These are phyloP conservation scores for Atta cephalotes DNA, from an alignment of 1,140 invertebrate genomes.

Conservation along the genomic window DNA sequence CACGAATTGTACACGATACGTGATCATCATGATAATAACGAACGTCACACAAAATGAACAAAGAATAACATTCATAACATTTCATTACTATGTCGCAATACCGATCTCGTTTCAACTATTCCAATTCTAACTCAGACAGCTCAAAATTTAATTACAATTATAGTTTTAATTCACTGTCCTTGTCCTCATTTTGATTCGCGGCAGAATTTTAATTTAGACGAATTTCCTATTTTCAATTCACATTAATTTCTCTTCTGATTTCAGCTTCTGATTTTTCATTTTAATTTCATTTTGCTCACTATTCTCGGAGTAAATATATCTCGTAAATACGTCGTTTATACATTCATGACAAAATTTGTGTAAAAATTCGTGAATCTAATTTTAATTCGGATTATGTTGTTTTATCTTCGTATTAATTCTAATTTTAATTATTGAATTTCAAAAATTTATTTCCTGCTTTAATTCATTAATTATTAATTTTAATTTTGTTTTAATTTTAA, in stretches of 20 bases:
- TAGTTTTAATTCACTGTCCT: background rate
- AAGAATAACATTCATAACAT: background rate
- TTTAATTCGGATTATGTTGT: background rate
- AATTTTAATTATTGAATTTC: background rate
- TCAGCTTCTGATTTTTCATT: background rate
- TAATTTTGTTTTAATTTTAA: background rate
- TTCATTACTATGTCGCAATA: background rate
- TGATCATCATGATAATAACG: conserved; percentile 46
- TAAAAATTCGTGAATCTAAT: background rate
- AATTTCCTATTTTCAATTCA: background rate
- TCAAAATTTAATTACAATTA: background rate
- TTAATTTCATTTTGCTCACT: no score
- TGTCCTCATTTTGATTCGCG: background rate
- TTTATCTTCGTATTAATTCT: background rate
- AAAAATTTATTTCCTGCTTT: background rate
- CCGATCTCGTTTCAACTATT: background rate
- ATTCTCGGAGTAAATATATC: background rate
- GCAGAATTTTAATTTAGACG: background rate
- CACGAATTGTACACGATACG: conserved; percentile 24
- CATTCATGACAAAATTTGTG: background rate
- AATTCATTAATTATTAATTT: background rate
- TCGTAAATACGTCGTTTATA: background rate
- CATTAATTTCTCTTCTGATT: background rate
- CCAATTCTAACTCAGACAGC: background rate
- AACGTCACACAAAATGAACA: background rate